Percentiles rank a stretch among this genome's conserved stretches.
These are phyloP conservation scores for Sebastes kiyomatsui DNA, from an alignment of 2,797 vertebrate genomes.

Conservation along the genomic window DNA sequence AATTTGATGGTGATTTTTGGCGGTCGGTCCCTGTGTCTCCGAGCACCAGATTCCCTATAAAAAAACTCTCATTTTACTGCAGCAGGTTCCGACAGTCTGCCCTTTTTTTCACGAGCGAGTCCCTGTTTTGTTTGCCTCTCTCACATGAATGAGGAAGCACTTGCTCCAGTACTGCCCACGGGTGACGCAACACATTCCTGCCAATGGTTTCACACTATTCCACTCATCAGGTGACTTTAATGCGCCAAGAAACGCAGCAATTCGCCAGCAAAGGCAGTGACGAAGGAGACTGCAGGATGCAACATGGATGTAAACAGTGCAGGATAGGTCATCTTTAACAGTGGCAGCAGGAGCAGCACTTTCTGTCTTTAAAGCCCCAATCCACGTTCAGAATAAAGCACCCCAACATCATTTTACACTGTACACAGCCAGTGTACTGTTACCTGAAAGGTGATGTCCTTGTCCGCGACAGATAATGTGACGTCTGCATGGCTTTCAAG, in stretches of 20 bases:
- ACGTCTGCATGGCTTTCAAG: slow-evolving; percentile 80
- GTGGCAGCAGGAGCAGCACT: neutral
- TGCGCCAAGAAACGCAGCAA: neutral
- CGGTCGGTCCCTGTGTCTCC: neutral
- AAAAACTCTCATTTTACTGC: too few species aligned
- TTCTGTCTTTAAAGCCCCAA: neutral
- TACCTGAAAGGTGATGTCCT: slow-evolving; percentile 91
- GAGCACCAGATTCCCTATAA: too few species aligned
- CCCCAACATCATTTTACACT: neutral
- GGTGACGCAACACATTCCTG: neutral
- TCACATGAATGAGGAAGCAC: neutral
- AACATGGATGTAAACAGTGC: neutral
- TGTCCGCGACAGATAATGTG: slow-evolving; percentile 82
- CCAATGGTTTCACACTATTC: neutral
- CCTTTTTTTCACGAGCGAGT: neutral
- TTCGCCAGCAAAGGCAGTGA: neutral
- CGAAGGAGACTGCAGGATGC: neutral
- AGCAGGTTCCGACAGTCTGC: too few species aligned
- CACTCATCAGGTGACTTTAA: neutral
- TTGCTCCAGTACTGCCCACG: fast-evolving
- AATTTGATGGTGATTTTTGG: too few species aligned
- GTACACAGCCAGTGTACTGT: neutral
- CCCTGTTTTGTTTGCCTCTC: neutral
- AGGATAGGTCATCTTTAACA: neutral
- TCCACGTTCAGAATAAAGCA: neutral